Evolutionary conservation across 2,888 invertebrate genomes (phyloP), one percentile per base, ranked within the genome.

Genomic region (Gymnoscelis rufifasciata): DNA sequence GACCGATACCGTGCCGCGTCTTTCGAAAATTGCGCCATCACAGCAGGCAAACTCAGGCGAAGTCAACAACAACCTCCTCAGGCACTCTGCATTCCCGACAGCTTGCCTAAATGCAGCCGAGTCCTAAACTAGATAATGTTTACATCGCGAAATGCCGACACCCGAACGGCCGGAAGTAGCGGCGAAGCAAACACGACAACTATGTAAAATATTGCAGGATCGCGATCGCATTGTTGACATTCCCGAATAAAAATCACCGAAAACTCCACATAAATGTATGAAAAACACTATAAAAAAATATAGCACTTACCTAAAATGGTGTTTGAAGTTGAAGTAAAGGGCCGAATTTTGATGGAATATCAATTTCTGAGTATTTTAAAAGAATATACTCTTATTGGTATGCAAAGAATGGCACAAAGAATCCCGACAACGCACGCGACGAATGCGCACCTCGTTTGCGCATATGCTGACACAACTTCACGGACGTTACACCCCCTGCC

Each of bases 391-490:
- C 90, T 91, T 91, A 91, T 91, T 94, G 95, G 95, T 94, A 96
- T 96, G 95, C 93, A 91, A 94, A 94, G 95, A 95, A 96, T 96
- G 95, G 94, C 95, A 95, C 94, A 95, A 95, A 95, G 95, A 96
- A 95, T 95, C 95, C 92, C 92, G 94, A 95, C 95, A 95, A 95
- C 95, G 95, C 94, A 93, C 91, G 92, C 92, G 91, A 90, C 92
- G 90, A 92, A 90, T 91, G 93, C 94, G 93, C 93, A 94, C 89
- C 90, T 90, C 90, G 90, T 90, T 90, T 92, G 93, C 93, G 93
- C 93, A 93, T 90, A 90, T 92, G 91, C 91, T 91, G 91, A 91
- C 91, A 89, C 91, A 90, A 90, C 90, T 91, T 87, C 88, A 87
- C 75, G 86, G 87, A 86, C 86, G 84, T 87, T 79, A 69, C 83